A percentile compares a stretch with the other conserved stretches of the same genome.
phyloP scores from a whole-genome alignment of 2,113 vertebrate genomes.

The Tupaia tana region DNA sequence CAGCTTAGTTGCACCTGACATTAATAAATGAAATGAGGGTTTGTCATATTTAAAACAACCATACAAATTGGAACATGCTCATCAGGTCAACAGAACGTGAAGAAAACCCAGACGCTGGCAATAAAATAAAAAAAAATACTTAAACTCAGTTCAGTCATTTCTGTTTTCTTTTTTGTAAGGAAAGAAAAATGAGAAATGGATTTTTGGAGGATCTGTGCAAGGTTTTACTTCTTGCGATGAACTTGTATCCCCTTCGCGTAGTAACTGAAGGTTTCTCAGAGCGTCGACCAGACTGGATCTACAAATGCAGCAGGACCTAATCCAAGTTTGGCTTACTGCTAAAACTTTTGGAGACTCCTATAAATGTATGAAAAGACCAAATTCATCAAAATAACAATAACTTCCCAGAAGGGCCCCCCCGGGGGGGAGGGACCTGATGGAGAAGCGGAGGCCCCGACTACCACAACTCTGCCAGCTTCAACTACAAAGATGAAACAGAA shows the following conservation, averaged over 20 bases:
- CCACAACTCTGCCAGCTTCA: too few species aligned
- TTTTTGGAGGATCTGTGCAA: neutral
- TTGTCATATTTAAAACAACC: constrained; percentile 27
- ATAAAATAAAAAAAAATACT: neutral
- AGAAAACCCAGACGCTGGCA: constrained; percentile 4
- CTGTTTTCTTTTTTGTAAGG: constrained; percentile 8
- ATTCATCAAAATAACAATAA: neutral
- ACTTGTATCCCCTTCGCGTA: neutral
- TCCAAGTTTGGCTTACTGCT: neutral
- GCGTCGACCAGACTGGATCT: accelerated
- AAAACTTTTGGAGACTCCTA: neutral
- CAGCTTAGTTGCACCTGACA: constrained; percentile 55
- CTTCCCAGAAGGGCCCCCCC: too few species aligned
- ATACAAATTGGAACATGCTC: constrained; percentile 33
- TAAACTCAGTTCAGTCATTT: neutral
- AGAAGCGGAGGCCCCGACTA: too few species aligned
- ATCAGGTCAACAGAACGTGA: constrained; percentile 9
- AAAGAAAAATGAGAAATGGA: neutral
- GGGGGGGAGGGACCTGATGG: too few species aligned
- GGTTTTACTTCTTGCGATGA: neutral
- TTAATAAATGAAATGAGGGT: constrained; percentile 52
- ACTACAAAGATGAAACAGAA: too few species aligned
- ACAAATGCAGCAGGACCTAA: neutral
- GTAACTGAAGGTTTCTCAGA: neutral
- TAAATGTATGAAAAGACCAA: neutral